Percentiles rank a stretch among this genome's conserved stretches.
Evolutionary conservation across 2,888 invertebrate genomes (phyloP).

Genomic region (Cyclophora albipunctata): DNA sequence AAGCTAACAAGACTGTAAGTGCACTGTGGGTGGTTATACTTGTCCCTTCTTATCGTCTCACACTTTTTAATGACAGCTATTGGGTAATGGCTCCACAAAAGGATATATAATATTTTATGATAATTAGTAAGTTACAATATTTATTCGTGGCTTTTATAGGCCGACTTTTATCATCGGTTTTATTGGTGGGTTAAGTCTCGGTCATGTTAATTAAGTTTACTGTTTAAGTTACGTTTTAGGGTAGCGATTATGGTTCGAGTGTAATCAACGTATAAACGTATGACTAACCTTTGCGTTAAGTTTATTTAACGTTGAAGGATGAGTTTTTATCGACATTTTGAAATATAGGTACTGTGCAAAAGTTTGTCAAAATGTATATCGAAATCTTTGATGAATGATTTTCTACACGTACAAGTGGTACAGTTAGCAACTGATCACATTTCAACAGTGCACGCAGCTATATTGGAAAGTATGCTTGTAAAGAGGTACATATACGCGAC

Average conservation of each 20-base stretch:
- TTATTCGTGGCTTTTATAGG: slow-evolving; percentile 54
- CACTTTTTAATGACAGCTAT: slow-evolving; percentile 62
- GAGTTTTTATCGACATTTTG: slow-evolving; percentile 9
- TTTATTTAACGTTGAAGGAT: not conserved
- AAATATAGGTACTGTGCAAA: no score
- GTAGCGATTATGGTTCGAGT: slow-evolving; percentile 20
- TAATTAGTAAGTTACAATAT: slow-evolving; percentile 68
- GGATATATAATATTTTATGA: slow-evolving; percentile 58
- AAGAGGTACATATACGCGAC: no score
- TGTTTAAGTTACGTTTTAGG: slow-evolving; percentile 32
- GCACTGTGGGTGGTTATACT: slow-evolving; percentile 53
- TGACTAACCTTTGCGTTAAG: no score
- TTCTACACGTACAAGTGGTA: no score
- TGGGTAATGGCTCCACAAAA: slow-evolving; percentile 58
- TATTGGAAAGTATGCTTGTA: no score
- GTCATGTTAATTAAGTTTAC: slow-evolving; percentile 46
- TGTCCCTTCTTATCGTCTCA: slow-evolving; percentile 41
- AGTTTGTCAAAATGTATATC: no score
- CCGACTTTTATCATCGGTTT: slow-evolving; percentile 63
- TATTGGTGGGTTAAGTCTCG: slow-evolving; percentile 52
- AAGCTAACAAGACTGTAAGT: slow-evolving; percentile 43
- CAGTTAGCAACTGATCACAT: no score
- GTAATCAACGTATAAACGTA: not conserved
- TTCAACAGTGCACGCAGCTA: no score
- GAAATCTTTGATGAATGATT: no score